These are phyloP conservation scores for Caenorhabditis japonica DNA, from an alignment of 2,888 invertebrate genomes.

Conservation along the genomic window DNA sequence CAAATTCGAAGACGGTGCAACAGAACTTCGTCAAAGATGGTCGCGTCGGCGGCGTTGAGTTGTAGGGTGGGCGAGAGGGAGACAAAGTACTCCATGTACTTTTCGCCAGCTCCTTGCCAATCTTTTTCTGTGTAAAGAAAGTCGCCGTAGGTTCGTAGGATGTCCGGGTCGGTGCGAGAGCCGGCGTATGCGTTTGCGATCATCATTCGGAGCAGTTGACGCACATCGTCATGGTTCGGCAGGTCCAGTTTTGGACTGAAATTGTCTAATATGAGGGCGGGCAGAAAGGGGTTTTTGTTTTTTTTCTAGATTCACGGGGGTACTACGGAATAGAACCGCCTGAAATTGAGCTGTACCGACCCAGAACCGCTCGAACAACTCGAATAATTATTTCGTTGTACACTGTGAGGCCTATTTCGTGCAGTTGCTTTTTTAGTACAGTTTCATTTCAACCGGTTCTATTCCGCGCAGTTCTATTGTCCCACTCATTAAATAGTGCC, in stretches of 20 bases:
- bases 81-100: constrained; percentile 46
- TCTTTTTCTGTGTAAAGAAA: constrained; percentile 34
- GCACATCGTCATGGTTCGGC: constrained; percentile 21
- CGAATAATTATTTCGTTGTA: too few relatives aligned
- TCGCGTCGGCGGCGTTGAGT: background rate
- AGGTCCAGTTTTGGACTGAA: constrained; percentile 33
- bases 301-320: too few relatives aligned
- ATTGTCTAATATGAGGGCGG: too few relatives aligned
- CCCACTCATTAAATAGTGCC: too few relatives aligned
- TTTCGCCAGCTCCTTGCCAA: constrained; percentile 37
- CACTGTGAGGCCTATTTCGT: too few relatives aligned
- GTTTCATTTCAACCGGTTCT: too few relatives aligned
- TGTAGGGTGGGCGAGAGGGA: constrained; percentile 9
- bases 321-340: too few relatives aligned
- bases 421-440: too few relatives aligned
- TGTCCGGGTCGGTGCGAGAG: constrained; percentile 20
- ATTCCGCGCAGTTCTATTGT: too few relatives aligned
- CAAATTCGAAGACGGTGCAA: constrained; percentile 30
- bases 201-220: constrained; percentile 24
- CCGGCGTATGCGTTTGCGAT: constrained; percentile 25
- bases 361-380: too few relatives aligned
- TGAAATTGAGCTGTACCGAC: too few relatives aligned
- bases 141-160: constrained; percentile 36
- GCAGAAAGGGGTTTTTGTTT: too few relatives aligned
- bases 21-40: constrained; percentile 4